Evolutionary conservation across 2,113 vertebrate genomes (phyloP), one percentile per base, ranked within the genome.

Genomic region (Corapipo altera): DNA sequence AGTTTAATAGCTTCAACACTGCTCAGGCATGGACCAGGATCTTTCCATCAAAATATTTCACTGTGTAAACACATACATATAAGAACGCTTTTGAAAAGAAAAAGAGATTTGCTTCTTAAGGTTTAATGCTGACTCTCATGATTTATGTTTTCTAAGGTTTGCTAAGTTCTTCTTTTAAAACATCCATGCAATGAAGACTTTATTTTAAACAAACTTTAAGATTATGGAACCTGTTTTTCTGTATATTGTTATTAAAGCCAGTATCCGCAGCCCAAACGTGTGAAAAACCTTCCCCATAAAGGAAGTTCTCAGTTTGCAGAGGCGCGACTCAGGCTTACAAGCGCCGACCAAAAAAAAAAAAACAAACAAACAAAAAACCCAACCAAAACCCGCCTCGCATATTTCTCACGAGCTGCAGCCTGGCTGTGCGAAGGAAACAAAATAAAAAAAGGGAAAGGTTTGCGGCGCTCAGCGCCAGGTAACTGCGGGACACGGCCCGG

Each of bases 211-310:
- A 59, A 64, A 84, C 44, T 65, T 77, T 26, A 48, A 32, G 33
- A 30, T n/a, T 62, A 41, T 3, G 15, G 20, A 84, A 46, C 8
- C 9, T 7, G 8, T 54, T 76, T n/a, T 18, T 23, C 37, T n/a
- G 16, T 7, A 4, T 3, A 4, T 5, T 24, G 30, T 8, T n/a
- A n/a, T 7, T 49, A 16, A 59, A 46, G 24, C 5, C 41, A 2
- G 33, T 2, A 41, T 19, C 15, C 23, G 32, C 62, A 61, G 48
- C 18, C n/a, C 30, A 35, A 23, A 12, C 6, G 6, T 18, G 61
- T 33, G 72, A 73, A 85, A 87, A 79, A 41, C 3, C 37, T 88
- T 20, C 41, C 75, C 26, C 85, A 4, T 6, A 15, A n/a, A 67
- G 54, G 67, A 83, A 84, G 76, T 55, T 74, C 86, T 71, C 49